These are phyloP conservation scores for Strongylocentrotus purpuratus DNA, from an alignment of 35 echinoderm and acorn worm genomes.

Conservation along the genomic window DNA sequence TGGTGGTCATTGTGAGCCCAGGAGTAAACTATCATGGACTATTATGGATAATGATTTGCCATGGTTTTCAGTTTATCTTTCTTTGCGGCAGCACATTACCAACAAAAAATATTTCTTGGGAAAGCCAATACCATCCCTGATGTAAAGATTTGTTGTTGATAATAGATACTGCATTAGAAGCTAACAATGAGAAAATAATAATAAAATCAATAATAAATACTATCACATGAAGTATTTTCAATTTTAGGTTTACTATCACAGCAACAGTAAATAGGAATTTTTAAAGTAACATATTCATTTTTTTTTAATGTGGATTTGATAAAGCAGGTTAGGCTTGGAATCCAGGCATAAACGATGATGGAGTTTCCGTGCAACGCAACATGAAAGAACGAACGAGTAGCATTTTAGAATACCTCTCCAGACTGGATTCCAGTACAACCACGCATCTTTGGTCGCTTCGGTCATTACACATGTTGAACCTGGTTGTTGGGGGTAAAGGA, in stretches of 20 bases:
- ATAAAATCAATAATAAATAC: neutral
- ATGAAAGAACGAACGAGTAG: neutral
- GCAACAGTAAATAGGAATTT: neutral
- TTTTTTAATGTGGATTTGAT: neutral
- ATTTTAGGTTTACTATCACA: neutral
- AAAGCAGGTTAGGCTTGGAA: slow-evolving; percentile 36
- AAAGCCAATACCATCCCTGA: neutral
- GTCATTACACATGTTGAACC: slow-evolving; percentile 52
- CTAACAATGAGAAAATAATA: neutral
- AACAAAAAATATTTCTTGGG: too few relatives aligned
- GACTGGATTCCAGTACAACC: slow-evolving; percentile 95
- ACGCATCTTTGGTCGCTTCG: slow-evolving; percentile 62
- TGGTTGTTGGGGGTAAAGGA: slow-evolving; percentile 27
- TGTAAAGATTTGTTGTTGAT: neutral
- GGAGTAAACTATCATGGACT: too few relatives aligned
- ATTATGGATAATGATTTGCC: too few relatives aligned
- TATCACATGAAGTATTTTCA: neutral
- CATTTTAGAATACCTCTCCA: slow-evolving; percentile 82
- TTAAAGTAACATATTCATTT: neutral
- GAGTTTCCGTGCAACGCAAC: slow-evolving; percentile 36
- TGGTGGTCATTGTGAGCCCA: too few relatives aligned
- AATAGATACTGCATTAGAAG: neutral
- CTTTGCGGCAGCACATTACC: too few relatives aligned
- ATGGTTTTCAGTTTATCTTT: too few relatives aligned
- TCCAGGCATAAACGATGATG: slow-evolving; percentile 26